These are phyloP conservation scores for Cheilosia variabilis DNA, from an alignment of 2,888 invertebrate genomes.

Conservation along the genomic window DNA sequence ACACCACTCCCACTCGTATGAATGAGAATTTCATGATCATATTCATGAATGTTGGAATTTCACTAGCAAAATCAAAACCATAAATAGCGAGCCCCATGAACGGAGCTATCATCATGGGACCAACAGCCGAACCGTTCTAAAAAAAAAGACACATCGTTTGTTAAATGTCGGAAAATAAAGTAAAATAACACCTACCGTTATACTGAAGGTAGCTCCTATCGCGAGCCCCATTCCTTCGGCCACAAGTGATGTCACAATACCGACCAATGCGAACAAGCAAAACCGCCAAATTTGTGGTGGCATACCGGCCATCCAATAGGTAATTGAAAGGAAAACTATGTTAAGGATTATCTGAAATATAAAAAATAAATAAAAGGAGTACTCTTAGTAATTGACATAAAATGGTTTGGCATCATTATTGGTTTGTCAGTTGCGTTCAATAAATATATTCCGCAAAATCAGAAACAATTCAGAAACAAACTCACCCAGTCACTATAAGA, in stretches of 20 bases:
- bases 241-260: conserved; percentile 88
- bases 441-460: too few relatives aligned
- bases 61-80: conserved; percentile 88
- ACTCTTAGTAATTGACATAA: not conserved
- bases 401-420: too few relatives aligned
- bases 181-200: conserved; percentile 84
- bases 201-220: conserved; percentile 89
- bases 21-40: conserved; percentile 87
- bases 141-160: conserved; percentile 76
- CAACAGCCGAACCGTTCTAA: conserved; percentile 89
- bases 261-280: conserved; percentile 87
- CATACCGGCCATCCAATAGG: conserved; percentile 88
- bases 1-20: conserved; percentile 87
- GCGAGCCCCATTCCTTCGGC: conserved; percentile 92
- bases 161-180: not conserved
- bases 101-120: conserved; percentile 87
- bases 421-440: too few relatives aligned
- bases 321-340: conserved; percentile 86
- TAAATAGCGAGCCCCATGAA: conserved; percentile 88
- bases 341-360: conserved; percentile 85
- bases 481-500: too few relatives aligned
- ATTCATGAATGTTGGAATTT: conserved; percentile 86
- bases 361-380: not conserved
- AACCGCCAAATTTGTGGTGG: conserved; percentile 88
- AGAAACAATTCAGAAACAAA: too few relatives aligned